Conservation (phyloP, 64 coral and sea anemone genomes). For the Orbicella faveolata region DNA sequence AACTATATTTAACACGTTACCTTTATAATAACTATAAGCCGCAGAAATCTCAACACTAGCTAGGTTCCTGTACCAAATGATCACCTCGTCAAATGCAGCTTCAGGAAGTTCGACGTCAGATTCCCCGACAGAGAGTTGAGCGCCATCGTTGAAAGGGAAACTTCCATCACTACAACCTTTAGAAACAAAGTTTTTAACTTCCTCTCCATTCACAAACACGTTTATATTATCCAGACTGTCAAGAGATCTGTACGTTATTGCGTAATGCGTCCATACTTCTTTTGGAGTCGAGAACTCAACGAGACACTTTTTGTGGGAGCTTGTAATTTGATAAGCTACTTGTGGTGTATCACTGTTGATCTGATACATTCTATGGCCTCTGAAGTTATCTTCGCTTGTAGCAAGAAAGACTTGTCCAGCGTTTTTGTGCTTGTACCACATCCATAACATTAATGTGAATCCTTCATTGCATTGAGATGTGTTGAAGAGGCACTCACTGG, state of each 20-base stretch:
- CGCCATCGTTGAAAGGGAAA: background rate
- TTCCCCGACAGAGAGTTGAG: conserved; percentile 1
- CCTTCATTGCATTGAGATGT: conserved; percentile 3
- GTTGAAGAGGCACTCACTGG: conserved; percentile 15
- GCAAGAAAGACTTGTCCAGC: conserved; percentile 37
- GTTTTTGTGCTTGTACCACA: conserved; percentile 20
- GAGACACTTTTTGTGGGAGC: background rate
- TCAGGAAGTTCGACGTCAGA: background rate
- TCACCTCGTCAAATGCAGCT: conserved; percentile 41
- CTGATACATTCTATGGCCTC: conserved; percentile 42
- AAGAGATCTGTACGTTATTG: conserved; percentile 11
- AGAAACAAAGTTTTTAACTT: conserved; percentile 9
- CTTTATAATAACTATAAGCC: conserved; percentile 59
- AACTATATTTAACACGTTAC: background rate
- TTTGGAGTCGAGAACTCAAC: conserved; percentile 1
- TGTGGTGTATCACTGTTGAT: background rate
- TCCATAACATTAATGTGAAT: conserved; percentile 36
- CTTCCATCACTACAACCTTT: background rate
- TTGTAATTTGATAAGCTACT: conserved; percentile 23
- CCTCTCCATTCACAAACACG: conserved; percentile 12
- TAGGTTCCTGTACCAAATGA: conserved; percentile 18
- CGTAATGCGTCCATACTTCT: conserved; percentile 57
- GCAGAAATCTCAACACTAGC: background rate
- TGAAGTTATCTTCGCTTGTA: background rate
- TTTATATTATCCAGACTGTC: background rate